Evolutionary conservation across 2,888 invertebrate genomes (phyloP).

Genomic region (Acheta domesticus): DNA sequence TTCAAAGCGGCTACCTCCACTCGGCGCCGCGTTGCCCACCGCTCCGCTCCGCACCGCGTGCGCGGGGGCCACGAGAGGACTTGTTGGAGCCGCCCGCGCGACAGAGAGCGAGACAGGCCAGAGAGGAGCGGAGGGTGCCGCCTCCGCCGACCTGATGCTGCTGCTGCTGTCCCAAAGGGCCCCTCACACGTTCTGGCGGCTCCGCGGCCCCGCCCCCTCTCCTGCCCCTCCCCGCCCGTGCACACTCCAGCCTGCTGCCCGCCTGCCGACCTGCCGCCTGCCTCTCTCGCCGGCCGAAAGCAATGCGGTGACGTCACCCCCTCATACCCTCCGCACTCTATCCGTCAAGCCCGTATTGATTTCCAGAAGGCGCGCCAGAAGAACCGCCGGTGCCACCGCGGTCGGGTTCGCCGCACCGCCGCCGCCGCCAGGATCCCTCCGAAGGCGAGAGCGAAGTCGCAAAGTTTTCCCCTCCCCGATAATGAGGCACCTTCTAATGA

Average conservation of each 20-base stretch:
- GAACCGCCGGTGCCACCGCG: neutral
- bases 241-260: neutral
- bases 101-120: too few species aligned
- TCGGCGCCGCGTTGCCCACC: too few species aligned
- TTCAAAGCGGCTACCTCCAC: too few species aligned
- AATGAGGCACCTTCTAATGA: too few species aligned
- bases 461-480: too few species aligned
- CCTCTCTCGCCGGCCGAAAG: neutral
- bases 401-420: neutral
- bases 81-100: too few species aligned
- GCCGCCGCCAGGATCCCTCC: neutral
- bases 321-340: neutral
- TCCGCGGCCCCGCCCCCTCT: neutral
- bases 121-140: too few species aligned
- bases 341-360: conserved; percentile 4
- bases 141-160: too few species aligned
- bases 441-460: neutral
- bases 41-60: too few species aligned
- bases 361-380: neutral
- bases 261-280: neutral
- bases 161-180: too few species aligned
- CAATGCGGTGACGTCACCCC: conserved; percentile 18
- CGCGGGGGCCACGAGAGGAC: too few species aligned
- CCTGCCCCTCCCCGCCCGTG: neutral
- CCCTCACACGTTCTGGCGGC: neutral